A percentile compares a stretch with the other conserved stretches of the same genome.
Conservation (phyloP, 2,888 invertebrate species). For the Alentia gelatinosa region DNA sequence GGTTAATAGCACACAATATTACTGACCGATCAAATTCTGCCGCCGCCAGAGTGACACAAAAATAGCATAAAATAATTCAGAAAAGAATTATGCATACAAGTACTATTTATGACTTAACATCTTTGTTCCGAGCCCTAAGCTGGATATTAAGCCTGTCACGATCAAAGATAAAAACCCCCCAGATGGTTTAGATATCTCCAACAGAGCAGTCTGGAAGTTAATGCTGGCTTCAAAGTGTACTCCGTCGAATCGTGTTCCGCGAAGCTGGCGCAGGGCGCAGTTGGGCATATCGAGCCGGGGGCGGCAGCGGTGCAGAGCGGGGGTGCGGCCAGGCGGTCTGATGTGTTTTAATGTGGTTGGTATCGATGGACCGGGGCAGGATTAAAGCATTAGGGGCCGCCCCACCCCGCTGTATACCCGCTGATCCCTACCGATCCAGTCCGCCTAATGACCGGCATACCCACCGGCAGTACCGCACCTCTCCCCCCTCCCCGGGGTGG, state of each 20-base stretch:
- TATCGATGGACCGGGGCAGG: neutral
- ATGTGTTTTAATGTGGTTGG: conserved; percentile 4
- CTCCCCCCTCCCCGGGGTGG: neutral
- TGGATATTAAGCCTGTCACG: no score
- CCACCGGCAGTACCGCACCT: neutral
- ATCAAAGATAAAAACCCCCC: no score
- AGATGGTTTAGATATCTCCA: no score
- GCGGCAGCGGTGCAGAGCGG: neutral
- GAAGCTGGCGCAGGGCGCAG: neutral
- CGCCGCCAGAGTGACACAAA: neutral
- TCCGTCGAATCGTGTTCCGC: no score
- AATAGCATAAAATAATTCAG: neutral
- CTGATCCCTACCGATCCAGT: neutral
- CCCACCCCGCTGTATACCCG: neutral
- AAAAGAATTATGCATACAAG: no score
- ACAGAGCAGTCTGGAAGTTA: no score
- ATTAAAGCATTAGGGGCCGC: neutral
- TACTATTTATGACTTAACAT: no score
- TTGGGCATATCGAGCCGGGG: neutral
- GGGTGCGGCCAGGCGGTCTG: neutral
- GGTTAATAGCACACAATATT: neutral
- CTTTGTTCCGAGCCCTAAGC: no score
- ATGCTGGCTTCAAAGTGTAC: no score
- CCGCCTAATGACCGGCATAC: neutral
- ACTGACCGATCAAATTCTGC: neutral